Percentiles rank a stretch among this genome's conserved stretches.
These are phyloP conservation scores for Phoxinus dragarum DNA, from an alignment of 2,797 vertebrate species.

Conservation along the genomic window DNA sequence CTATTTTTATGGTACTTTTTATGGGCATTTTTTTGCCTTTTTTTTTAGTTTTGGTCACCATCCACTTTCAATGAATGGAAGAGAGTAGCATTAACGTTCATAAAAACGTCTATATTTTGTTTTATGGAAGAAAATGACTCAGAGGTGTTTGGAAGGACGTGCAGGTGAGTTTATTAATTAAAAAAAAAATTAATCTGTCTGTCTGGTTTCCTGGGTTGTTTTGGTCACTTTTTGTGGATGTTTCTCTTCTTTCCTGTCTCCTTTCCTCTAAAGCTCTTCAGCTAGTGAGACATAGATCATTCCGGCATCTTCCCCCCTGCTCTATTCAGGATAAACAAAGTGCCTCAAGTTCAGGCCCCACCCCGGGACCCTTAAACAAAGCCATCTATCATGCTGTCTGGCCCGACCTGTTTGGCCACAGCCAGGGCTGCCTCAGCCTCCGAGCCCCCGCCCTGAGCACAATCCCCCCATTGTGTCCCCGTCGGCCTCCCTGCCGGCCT, in stretches of 20 bases:
- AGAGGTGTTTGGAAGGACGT: not conserved
- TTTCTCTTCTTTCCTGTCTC: slow-evolving; percentile 42
- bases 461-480: slow-evolving; percentile 65
- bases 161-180: not conserved
- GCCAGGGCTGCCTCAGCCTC: slow-evolving; percentile 52
- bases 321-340: slow-evolving; percentile 99
- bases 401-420: slow-evolving; percentile 73
- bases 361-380: slow-evolving; percentile 91
- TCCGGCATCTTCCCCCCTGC: slow-evolving; percentile 87
- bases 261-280: slow-evolving; percentile 56
- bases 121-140: not conserved
- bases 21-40: not conserved
- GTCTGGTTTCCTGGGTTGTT: slow-evolving; percentile 49
- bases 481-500: slow-evolving; percentile 44
- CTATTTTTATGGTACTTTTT: not conserved
- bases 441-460: slow-evolving; percentile 61
- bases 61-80: not conserved
- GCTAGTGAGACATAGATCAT: slow-evolving; percentile 79
- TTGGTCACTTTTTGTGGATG: not conserved
- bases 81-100: not conserved
- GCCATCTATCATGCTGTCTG: slow-evolving; percentile 84
- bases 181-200: not conserved
- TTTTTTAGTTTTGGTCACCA: not conserved
- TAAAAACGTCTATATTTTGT: not conserved
- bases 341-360: slow-evolving; percentile 99